phyloP scores from a whole-genome alignment of 2,113 vertebrate species.

The Lophotis ruficrista region DNA sequence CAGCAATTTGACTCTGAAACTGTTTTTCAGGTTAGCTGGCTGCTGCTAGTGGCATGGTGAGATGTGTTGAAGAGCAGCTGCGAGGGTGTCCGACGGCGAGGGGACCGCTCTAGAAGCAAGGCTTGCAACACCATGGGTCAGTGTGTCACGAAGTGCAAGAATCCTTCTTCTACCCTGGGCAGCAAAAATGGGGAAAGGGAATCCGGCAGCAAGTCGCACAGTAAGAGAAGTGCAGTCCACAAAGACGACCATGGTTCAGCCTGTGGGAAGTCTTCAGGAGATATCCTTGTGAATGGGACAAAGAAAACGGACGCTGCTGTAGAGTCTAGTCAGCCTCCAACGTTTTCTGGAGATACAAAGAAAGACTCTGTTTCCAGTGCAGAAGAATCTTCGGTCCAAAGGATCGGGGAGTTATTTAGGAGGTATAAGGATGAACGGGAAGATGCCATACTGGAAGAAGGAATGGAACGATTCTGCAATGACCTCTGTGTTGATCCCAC shows the following conservation, averaged over 20 bases:
- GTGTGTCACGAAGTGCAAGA: conserved; percentile 99
- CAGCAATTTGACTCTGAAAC: conserved; percentile 11
- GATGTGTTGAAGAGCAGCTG: conserved; percentile 79
- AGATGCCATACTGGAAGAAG: conserved; percentile 96
- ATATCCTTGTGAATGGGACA: conserved; percentile 92
- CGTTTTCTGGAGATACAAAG: conserved; percentile 77
- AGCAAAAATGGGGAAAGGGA: conserved; percentile 98
- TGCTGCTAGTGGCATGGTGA: conserved; percentile 89
- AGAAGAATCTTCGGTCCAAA: conserved; percentile 86
- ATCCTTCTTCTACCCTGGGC: conserved; percentile 96
- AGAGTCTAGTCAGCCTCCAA: conserved; percentile 79
- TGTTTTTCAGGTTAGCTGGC: conserved; percentile 70
- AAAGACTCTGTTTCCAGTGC: conserved; percentile 76
- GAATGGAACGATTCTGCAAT: conserved; percentile 97
- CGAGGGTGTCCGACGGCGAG: conserved; percentile 80
- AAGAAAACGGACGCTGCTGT: conserved; percentile 85
- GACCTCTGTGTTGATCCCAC: conserved; percentile 97
- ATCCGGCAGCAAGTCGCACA: conserved; percentile 86
- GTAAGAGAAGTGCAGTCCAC: conserved; percentile 84
- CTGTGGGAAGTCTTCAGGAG: conserved; percentile 83
- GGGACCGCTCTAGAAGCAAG: conserved; percentile 74
- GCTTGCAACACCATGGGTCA: conserved; percentile 91
- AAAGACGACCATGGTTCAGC: conserved; percentile 84
- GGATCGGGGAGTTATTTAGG: conserved; percentile 90
- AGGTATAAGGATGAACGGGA: conserved; percentile 95